phyloP scores from a whole-genome alignment of 2,888 invertebrate genomes.

The Sarcophaga caerulescens region DNA sequence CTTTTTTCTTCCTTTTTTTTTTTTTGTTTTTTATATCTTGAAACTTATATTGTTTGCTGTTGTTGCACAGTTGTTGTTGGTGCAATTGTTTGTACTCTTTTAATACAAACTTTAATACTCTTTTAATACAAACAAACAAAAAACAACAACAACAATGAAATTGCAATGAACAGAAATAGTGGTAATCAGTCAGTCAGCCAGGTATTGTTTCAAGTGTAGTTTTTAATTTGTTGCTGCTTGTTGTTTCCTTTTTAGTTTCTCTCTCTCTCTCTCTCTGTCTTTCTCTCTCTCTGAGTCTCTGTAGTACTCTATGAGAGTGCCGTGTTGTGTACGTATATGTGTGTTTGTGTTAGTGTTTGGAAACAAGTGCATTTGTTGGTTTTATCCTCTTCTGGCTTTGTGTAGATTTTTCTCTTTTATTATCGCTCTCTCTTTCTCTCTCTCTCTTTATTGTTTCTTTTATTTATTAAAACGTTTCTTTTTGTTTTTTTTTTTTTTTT shows the following conservation, averaged over 20 bases:
- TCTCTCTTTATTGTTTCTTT: not conserved
- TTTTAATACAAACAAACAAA: not conserved
- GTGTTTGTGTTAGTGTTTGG: not conserved
- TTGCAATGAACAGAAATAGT: no score
- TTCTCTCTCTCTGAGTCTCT: no score
- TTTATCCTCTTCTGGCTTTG: not conserved
- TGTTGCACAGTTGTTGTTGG: not conserved
- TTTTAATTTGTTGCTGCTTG: constrained; percentile 55
- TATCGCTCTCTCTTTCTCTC: constrained; percentile 10
- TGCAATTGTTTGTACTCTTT: constrained; percentile 14
- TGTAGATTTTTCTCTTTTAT: not conserved
- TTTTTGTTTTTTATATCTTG: not conserved
- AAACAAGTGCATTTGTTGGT: constrained; percentile 3
- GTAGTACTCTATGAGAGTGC: not conserved
- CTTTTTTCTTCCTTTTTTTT: not conserved
- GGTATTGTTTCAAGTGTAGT: constrained; percentile 52
- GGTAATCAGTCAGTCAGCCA: no score
- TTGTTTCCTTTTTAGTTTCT: constrained; percentile 7
- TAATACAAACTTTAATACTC: not conserved
- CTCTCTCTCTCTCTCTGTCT: not conserved
- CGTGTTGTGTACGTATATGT: not conserved
- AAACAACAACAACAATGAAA: constrained; percentile 7
- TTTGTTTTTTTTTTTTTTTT: no score
- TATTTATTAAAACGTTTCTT: constrained; percentile 36
- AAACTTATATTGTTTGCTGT: not conserved